Evolutionary conservation across 1,140 invertebrate genomes (phyloP).

Genomic region (Metaphire vulgaris): DNA sequence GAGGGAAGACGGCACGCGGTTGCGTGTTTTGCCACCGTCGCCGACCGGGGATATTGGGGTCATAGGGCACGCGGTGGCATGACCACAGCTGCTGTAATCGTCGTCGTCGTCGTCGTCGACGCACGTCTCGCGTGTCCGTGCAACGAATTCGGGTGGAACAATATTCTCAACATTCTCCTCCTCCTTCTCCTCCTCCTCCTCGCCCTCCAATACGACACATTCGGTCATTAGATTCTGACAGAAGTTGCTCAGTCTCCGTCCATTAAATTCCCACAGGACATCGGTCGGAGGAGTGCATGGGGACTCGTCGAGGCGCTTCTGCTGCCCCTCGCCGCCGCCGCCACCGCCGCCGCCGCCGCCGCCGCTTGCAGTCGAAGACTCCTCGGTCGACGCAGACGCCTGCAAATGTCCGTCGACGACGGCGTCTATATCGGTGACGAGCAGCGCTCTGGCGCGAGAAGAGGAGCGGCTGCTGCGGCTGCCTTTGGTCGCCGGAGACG

Average conservation of each 20-base stretch:
- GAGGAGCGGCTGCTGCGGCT: too few species aligned
- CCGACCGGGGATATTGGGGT: not conserved
- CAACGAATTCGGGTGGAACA: not conserved
- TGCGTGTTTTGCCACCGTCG: not conserved
- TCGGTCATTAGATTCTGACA: not conserved
- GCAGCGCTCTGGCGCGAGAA: too few species aligned
- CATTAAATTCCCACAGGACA: not conserved
- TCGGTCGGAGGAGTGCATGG: not conserved
- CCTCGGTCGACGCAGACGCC: not conserved
- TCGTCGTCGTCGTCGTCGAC: not conserved
- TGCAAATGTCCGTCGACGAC: not conserved
- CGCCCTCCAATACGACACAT: not conserved
- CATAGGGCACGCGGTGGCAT: not conserved
- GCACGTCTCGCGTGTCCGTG: not conserved
- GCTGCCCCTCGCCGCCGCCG: not conserved
- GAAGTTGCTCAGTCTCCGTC: not conserved
- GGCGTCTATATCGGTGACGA: not conserved
- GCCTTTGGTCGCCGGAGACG: too few species aligned
- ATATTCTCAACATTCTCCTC: too few species aligned
- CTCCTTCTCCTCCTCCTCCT: too few species aligned
- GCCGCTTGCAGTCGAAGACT: not conserved
- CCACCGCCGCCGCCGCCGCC: too few species aligned
- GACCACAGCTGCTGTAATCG: not conserved
- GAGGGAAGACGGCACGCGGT: too few species aligned
- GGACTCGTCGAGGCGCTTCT: not conserved